Conservation (phyloP, 2,797 vertebrate genomes). For the Iguana delicatissima region DNA sequence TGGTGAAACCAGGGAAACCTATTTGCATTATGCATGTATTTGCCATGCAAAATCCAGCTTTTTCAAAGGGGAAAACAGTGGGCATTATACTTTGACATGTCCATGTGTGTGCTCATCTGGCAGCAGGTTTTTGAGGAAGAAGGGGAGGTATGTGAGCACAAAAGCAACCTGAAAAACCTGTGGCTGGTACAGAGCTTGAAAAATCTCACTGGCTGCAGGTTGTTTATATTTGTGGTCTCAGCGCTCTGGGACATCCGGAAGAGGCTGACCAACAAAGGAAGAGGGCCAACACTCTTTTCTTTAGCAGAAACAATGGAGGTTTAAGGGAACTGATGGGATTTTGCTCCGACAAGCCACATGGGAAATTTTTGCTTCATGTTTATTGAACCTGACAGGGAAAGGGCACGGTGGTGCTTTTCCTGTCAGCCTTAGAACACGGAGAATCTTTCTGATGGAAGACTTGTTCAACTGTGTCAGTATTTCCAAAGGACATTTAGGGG, state of each 20-base stretch:
- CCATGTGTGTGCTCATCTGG: neutral
- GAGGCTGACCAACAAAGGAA: accelerated
- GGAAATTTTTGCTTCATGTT: neutral
- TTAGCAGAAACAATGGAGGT: conserved; percentile 34
- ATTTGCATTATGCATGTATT: neutral
- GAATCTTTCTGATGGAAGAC: conserved; percentile 11
- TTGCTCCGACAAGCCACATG: accelerated
- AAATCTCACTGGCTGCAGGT: neutral
- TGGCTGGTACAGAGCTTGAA: neutral
- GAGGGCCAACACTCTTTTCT: neutral
- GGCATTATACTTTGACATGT: accelerated
- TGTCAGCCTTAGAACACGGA: neutral
- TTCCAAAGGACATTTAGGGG: neutral
- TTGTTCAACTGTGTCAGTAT: neutral
- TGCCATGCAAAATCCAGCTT: neutral
- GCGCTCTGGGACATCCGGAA: accelerated
- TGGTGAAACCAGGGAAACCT: neutral
- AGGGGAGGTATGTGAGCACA: accelerated
- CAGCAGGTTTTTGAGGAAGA: neutral
- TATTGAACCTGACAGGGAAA: neutral
- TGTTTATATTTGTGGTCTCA: neutral
- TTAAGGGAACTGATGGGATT: neutral
- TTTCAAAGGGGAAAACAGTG: accelerated
- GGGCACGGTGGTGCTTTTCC: neutral
- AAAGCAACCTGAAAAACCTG: accelerated